These are phyloP conservation scores for Mormoops blainvillei DNA, from an alignment of 2,113 vertebrate genomes.

Conservation along the genomic window DNA sequence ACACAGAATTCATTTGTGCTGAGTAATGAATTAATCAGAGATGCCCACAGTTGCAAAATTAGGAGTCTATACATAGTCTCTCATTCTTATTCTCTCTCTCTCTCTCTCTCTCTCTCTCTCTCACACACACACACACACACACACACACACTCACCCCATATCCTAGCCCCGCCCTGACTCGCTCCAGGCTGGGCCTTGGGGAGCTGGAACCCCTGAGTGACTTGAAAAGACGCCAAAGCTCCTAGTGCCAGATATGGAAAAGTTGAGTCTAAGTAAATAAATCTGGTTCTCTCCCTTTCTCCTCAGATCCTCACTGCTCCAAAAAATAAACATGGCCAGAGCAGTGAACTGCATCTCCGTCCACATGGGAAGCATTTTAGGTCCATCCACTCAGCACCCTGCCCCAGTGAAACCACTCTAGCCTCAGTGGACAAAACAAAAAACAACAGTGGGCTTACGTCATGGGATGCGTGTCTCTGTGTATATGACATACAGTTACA, in stretches of 20 bases:
- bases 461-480: background rate
- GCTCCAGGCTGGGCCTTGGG: background rate
- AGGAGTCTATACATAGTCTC: background rate
- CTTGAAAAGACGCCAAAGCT: conserved; percentile 46
- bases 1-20: background rate
- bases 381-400: background rate
- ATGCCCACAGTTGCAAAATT: background rate
- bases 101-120: accelerated
- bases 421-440: background rate
- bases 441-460: background rate
- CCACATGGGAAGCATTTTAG: background rate
- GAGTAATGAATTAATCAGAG: background rate
- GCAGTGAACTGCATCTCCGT: background rate
- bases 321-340: conserved; percentile 40
- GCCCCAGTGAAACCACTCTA: background rate
- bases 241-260: conserved; percentile 60
- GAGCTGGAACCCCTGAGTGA: conserved; percentile 39
- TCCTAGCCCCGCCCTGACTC: background rate
- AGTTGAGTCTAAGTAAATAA: conserved; percentile 57
- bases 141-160: background rate
- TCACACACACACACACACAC: background rate
- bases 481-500: background rate
- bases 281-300: conserved; percentile 15
- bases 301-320: conserved; percentile 17
- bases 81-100: background rate